Evolutionary conservation across 2,888 invertebrate species (phyloP).

Genomic region (Limnephilus lunatus): DNA sequence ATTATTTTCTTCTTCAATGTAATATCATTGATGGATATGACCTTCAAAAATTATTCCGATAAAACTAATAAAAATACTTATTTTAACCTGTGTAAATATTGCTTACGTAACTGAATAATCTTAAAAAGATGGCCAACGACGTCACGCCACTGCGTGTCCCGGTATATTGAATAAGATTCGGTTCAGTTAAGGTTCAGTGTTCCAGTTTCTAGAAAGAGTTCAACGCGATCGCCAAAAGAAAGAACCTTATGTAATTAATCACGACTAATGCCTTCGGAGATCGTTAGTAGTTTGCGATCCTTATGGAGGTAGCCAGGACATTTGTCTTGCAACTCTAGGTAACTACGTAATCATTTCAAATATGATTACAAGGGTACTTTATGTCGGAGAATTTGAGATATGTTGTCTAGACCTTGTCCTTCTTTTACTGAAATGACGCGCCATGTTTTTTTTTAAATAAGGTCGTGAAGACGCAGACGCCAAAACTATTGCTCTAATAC

Average conservation of each 20-base stretch:
- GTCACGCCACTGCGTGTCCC: not conserved
- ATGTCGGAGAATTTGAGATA: not conserved
- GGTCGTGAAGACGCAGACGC: not conserved
- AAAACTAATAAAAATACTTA: too few species aligned
- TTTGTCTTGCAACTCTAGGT: not conserved
- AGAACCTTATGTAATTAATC: not conserved
- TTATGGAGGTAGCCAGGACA: not conserved
- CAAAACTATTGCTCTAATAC: not conserved
- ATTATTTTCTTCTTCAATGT: too few species aligned
- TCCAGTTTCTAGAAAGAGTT: not conserved
- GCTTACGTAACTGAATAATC: too few species aligned
- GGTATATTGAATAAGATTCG: not conserved
- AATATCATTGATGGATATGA: too few species aligned
- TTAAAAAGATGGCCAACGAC: not conserved
- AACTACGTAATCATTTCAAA: not conserved
- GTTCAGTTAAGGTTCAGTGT: not conserved
- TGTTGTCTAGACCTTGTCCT: not conserved
- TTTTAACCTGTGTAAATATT: too few species aligned
- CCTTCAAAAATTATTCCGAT: too few species aligned
- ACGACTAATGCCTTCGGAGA: not conserved
- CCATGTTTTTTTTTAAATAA: not conserved
- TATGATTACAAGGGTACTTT: not conserved
- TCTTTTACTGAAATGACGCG: not conserved
- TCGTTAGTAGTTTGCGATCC: not conserved
- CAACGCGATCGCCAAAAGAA: not conserved